Evolutionary conservation across 1,140 invertebrate genomes (phyloP).

Genomic region (Trichonephila clavata): DNA sequence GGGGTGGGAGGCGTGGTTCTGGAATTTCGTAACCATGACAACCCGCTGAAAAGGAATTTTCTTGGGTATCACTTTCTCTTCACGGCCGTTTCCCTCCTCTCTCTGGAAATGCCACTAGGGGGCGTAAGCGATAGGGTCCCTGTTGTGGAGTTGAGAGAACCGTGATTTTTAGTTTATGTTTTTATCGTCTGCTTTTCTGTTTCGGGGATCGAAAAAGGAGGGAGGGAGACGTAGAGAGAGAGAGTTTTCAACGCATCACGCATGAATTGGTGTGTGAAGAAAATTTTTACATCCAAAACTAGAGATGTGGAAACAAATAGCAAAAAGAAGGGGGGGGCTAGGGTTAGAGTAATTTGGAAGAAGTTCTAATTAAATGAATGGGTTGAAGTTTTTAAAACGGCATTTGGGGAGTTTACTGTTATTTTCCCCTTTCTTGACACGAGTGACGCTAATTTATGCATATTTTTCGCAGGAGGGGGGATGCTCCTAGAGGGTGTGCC

Average conservation of each 20-base stretch:
- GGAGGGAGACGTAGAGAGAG: neutral
- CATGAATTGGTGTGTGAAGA: slow-evolving; percentile 38
- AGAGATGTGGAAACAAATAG: slow-evolving; percentile 55
- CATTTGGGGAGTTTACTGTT: slow-evolving; percentile 35
- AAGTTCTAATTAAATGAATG: slow-evolving; percentile 71
- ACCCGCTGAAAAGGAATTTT: slow-evolving; percentile 69
- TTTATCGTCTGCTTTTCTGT: slow-evolving; percentile 29
- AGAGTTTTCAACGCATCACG: slow-evolving; percentile 40
- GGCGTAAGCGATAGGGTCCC: slow-evolving; percentile 38
- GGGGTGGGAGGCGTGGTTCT: slow-evolving; percentile 58
- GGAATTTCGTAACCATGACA: slow-evolving; percentile 68
- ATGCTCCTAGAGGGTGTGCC: neutral
- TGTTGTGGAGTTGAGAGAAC: slow-evolving; percentile 14
- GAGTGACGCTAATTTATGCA: slow-evolving; percentile 54
- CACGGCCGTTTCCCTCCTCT: too few species aligned
- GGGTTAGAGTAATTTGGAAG: slow-evolving; percentile 13
- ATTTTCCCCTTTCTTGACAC: slow-evolving; percentile 16
- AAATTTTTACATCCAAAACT: neutral
- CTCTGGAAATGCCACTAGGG: slow-evolving; percentile 13
- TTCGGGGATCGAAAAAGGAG: neutral
- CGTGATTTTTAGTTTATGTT: slow-evolving; percentile 41
- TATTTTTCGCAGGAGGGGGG: neutral
- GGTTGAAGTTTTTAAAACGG: slow-evolving; percentile 39
- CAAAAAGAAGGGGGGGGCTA: too few species aligned
- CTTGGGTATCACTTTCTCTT: slow-evolving; percentile 66